These are phyloP conservation scores for Dryocosmus kuriphilus DNA, from an alignment of 2,888 invertebrate genomes.

Conservation along the genomic window DNA sequence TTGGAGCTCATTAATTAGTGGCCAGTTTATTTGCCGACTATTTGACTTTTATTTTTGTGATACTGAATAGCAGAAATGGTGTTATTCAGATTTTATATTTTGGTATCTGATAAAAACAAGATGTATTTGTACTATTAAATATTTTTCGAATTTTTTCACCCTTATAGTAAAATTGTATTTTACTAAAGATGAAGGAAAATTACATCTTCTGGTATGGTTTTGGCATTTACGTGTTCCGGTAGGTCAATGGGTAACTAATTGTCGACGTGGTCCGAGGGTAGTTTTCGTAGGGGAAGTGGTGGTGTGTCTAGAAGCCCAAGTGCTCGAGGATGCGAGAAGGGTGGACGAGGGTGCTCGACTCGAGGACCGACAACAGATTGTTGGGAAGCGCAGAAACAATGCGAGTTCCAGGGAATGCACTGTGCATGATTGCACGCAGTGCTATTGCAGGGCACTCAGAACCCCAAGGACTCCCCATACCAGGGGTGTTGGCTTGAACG, in stretches of 20 bases:
- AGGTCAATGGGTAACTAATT: slow-evolving; percentile 74
- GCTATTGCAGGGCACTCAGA: slow-evolving; percentile 56
- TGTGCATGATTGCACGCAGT: slow-evolving; percentile 53
- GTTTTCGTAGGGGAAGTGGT: slow-evolving; percentile 55
- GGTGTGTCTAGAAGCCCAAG: slow-evolving; percentile 70
- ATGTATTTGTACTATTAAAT: too few species aligned
- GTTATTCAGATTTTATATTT: background rate
- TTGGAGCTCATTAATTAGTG: slow-evolving; percentile 72
- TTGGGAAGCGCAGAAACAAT: slow-evolving; percentile 73
- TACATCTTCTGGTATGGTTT: slow-evolving; percentile 7
- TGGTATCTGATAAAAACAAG: background rate
- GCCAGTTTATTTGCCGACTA: slow-evolving; percentile 41
- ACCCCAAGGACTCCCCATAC: slow-evolving; percentile 45
- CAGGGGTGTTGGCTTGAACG: slow-evolving; percentile 44
- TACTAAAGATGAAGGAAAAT: background rate
- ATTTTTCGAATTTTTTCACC: background rate
- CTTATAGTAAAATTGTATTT: background rate
- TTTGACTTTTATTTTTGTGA: background rate
- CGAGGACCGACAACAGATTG: slow-evolving; percentile 75
- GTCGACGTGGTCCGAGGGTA: slow-evolving; percentile 62
- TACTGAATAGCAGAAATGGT: background rate
- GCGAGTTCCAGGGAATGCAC: slow-evolving; percentile 58
- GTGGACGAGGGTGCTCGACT: slow-evolving; percentile 72
- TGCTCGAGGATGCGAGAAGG: slow-evolving; percentile 67
- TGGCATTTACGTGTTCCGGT: slow-evolving; percentile 48